Conservation (phyloP, 2,888 invertebrate genomes). For the Aphidius colemani region DNA sequence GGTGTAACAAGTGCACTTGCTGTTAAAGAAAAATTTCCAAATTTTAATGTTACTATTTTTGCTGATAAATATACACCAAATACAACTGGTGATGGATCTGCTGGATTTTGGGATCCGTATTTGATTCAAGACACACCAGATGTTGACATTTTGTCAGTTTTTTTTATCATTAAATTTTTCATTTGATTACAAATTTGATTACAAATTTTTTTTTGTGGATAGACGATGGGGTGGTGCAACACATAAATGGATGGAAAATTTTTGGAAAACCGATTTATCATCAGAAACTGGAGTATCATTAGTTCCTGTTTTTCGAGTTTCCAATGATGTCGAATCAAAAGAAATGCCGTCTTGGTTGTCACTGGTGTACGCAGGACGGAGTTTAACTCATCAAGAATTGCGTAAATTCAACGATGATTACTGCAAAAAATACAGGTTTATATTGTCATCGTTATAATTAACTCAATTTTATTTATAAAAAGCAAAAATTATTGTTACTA, state of each 20-base stretch:
- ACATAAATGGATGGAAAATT: conserved; percentile 56
- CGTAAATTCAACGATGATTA: conserved; percentile 45
- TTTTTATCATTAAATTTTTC: conserved; percentile 2
- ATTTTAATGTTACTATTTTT: conserved; percentile 67
- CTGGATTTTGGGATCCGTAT: conserved; percentile 78
- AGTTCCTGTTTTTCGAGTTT: conserved; percentile 58
- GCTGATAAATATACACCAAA: conserved; percentile 72
- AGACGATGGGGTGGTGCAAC: conserved; percentile 51
- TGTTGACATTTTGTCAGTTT: conserved; percentile 62
- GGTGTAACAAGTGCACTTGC: conserved; percentile 73
- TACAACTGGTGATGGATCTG: conserved; percentile 79
- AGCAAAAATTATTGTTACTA: conserved; percentile 7
- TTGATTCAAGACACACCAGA: conserved; percentile 65
- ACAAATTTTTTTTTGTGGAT: not conserved
- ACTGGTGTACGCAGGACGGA: conserved; percentile 59
- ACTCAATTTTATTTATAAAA: not conserved
- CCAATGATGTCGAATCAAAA: conserved; percentile 48
- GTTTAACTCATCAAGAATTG: conserved; percentile 53
- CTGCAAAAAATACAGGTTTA: conserved; percentile 56
- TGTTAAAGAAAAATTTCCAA: conserved; percentile 66
- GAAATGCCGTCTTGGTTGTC: conserved; percentile 58
- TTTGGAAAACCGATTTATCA: conserved; percentile 64
- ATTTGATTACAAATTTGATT: conserved; percentile 2
- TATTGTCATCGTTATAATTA: not conserved
- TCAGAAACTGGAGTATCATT: conserved; percentile 62